Evolutionary conservation across 2,797 vertebrate genomes (phyloP), one percentile per base, ranked within the genome.

Genomic region (Limosa lapponica): DNA sequence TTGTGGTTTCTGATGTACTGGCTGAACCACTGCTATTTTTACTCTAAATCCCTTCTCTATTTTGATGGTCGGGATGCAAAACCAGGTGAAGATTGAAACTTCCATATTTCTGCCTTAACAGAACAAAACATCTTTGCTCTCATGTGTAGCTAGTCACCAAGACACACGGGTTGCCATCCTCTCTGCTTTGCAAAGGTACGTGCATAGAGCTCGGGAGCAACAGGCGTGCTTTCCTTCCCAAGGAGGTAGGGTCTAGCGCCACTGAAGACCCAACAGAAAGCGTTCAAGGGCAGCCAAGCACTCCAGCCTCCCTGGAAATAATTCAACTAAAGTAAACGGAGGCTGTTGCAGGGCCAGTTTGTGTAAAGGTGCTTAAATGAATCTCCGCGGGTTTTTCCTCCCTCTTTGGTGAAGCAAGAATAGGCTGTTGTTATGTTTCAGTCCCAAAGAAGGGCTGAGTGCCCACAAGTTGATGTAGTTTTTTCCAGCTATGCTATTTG

Each of bases 21-120:
- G 20, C 61, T 95, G 83, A 86, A 87, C 34, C 74, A 62, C 30
- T 8, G n/a, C 78, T 94, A 82, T 92, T 96, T 96, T 96, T 77
- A 84, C 51, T 88, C 46, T 74, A 77, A 82, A 81, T 72, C 75
- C 54, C 24, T 36, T 79, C 67, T 49, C 39, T 83, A 2, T 91
- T 75, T 79, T 88, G 80, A 72, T 54, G 36, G 41, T 52, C 0
- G 0, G 54, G 69, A 49, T 73, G 36, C 69, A 89, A 82, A 82
- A 74, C 7, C 81, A 93, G 66, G 28, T 82, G 36, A 80, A 75
- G 55, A 67, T 24, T 34, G 46, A 87, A 81, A 46, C 8, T 14
- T 70, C 34, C 22, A 2, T 51, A 16, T 58, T 82, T 75, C 59
- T 48, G 8, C 27, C 27, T 72, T 51, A 75, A 46, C 7, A 64